Base-by-base conservation (phyloP, 1,140 invertebrate genomes). In the Drosophila tropicalis region DNA sequence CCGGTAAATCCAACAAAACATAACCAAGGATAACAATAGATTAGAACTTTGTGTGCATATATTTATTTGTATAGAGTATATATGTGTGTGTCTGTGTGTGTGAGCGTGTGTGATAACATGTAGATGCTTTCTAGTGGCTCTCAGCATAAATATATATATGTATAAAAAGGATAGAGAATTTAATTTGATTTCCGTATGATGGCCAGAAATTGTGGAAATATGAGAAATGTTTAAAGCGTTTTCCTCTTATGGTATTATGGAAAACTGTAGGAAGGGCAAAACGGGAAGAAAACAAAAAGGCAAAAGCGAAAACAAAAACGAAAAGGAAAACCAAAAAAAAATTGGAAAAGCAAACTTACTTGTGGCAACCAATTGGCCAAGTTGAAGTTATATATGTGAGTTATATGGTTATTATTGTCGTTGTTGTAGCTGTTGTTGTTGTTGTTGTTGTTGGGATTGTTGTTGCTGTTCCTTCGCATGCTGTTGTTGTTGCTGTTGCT, bases 351-450 rank as follows among this genome's bases (percentile, higher is more conserved):
- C 79, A 87, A 83, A 87, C 83, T 87, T 87, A 87, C 83, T 73
- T 87, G 83, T 72, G 79, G 67, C 73, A 87, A 83, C 83, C 83
- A 87, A 83, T 72, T 75, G 78, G 79, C 75, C 69, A 86, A 67
- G 67, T 87, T 86, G 76, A 63, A 67, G 82, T 71, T 79, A 70
- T 69, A 67, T 55, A 72, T 70, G 36, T 67, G 63, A 62, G 57
- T 56, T 75, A 86, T 40, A 57, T 68, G 74, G 69, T 68, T 67
- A 67, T 68, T 68, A 25, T 51, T 60, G 64, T 56, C 66, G 69
- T 62, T 67, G 44, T 32, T 67, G 39, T 44, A 19, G 17, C 3
- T 22, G 44, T 12, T 51, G 44, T 12, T 51, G 44, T 12, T 58
- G 25, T 32, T 67, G 39, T 44, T 71, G 41, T 54, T 69, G 47